Base-by-base conservation (phyloP, 1,140 invertebrate species). In the Ruditapes philippinarum region DNA sequence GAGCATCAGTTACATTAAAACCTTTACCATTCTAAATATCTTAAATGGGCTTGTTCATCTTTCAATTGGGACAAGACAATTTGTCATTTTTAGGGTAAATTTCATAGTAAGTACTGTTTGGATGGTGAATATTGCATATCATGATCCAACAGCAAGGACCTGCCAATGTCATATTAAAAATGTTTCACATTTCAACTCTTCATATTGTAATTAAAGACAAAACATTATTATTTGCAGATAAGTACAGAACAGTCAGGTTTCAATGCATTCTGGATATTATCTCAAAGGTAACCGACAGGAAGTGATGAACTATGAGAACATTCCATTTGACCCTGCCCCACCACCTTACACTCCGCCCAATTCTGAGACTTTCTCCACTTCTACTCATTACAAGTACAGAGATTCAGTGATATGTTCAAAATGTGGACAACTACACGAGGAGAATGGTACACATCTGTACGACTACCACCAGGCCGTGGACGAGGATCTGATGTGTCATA, bases 401-500 rank as follows among this genome's bases (percentile, higher is more conserved):
- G 86, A 88, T 28, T 80, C 86, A 0, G 85, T 85, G 14, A 89
- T 94, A 33, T 96, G 96, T 84, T 90, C 92, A 22, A 94, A 91
- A 51, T 96, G 96, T 93, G 96, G 96, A 11, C 96, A 96, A 91
- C 93, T 94, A 33, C 96, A 96, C 90, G 94, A 95, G 85, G 91
- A 94, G 0, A 93, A 96, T 85, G 96, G 96, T 73, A 96, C 96
- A 22, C 96, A 96, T 92, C 91, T 96, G 25, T 96, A 96, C 88
- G 96, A 96, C 93, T 96, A 96, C 91, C 94, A 95, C 68, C 94
- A 95, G 70, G 94, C 96, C n/a, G 96, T 96, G 19, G 96, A 96
- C 88, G 96, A 96, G 88, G 96, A 96, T 85, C 92, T 96, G 31
- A 96, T 95, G 88, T 96, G 96, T 90, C 96, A 96, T 86, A 96